Percentiles rank a stretch among this genome's conserved stretches.
Evolutionary conservation across 2,888 invertebrate genomes (phyloP).

Genomic region (Saturnia pavonia): DNA sequence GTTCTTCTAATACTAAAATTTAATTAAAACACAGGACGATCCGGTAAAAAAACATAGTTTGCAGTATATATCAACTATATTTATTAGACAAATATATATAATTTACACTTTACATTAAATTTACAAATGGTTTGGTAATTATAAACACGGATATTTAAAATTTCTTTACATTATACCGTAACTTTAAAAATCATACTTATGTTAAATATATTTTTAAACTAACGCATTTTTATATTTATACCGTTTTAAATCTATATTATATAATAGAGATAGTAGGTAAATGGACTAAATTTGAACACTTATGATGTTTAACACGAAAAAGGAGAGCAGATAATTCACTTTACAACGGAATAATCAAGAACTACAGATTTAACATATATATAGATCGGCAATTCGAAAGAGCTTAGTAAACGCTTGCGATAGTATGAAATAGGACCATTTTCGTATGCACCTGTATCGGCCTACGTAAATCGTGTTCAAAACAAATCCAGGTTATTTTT

Average conservation of each 20-base stretch:
- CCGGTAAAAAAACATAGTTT: neutral
- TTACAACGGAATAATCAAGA: neutral
- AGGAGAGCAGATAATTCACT: neutral
- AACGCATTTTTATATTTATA: neutral
- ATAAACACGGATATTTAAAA: conserved; percentile 1
- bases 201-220: conserved; percentile 3
- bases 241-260: neutral
- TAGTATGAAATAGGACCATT: no score
- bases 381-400: no score
- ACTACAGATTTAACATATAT: no score
- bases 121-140: conserved; percentile 2
- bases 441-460: no score
- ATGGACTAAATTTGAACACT: neutral
- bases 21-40: neutral
- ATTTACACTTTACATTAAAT: conserved; percentile 12
- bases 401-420: no score
- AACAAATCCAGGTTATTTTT: no score
- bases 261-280: neutral
- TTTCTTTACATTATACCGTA: neutral
- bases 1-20: no score
- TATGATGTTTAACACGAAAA: neutral
- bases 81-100: neutral
- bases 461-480: no score
- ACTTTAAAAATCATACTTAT: neutral
- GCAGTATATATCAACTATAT: neutral